Evolutionary conservation across 2,797 vertebrate species (phyloP).

Genomic region (Acanthurus tractus): DNA sequence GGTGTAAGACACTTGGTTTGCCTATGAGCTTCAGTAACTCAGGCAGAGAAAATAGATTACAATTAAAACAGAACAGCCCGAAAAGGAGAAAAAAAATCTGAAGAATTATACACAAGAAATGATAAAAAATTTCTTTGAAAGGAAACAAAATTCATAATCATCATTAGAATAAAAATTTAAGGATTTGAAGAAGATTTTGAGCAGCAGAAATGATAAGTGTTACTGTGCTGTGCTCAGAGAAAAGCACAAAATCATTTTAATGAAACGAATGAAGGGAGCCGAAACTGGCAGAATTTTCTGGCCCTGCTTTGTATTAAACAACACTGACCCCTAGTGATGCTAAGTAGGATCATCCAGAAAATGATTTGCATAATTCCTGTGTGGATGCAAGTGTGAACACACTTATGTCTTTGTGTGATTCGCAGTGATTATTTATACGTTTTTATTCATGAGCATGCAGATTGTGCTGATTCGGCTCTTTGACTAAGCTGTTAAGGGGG

Average conservation of each 20-base stretch:
- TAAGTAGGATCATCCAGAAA: constrained; percentile 4
- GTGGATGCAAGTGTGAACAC: constrained; percentile 12
- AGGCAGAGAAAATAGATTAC: constrained; percentile 8
- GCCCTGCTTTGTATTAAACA: constrained; percentile 65
- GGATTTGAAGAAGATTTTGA: constrained; percentile 32
- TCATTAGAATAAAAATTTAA: constrained; percentile 35
- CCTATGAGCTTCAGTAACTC: constrained; percentile 32
- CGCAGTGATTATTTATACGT: too few relatives aligned
- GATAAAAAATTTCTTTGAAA: constrained; percentile 1
- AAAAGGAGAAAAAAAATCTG: not conserved
- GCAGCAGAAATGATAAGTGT: constrained; percentile 29
- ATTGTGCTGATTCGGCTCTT: too few relatives aligned
- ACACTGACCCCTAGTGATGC: constrained; percentile 84
- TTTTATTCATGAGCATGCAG: too few relatives aligned
- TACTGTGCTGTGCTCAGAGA: constrained; percentile 34
- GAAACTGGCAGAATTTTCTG: constrained; percentile 16
- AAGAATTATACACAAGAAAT: constrained; percentile 11
- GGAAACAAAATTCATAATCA: constrained; percentile 15
- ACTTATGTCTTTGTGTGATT: constrained; percentile 16
- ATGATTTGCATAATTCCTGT: constrained; percentile 35
- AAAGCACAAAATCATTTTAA: constrained; percentile 41
- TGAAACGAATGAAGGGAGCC: constrained; percentile 23
- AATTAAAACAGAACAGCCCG: not conserved
- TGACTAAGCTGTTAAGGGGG: too few relatives aligned
- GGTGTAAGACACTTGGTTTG: constrained; percentile 28